Base-by-base conservation (phyloP, 2,888 invertebrate genomes). In the Chaetogeoica ovagalla region DNA sequence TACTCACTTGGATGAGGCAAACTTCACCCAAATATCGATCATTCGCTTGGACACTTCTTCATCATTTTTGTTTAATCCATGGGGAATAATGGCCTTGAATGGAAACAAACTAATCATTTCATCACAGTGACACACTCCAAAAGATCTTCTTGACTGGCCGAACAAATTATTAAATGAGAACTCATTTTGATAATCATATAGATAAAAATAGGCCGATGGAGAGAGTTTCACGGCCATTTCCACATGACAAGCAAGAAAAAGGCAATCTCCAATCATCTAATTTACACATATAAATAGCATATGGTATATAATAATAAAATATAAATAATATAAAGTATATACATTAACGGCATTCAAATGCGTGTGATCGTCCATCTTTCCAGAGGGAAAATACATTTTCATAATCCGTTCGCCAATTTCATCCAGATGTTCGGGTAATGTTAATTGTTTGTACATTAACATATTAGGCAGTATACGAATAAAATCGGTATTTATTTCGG, bases 81-180 rank as follows among this genome's bases (percentile, higher is more conserved):
- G 2, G n/a, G 76, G 68, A n/a, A 59, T 43, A 1, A 81, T 1
- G 19, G 6, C 59, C n/a, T 63, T 57, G 13, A 82, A 5, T 7
- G 76, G 48, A 17, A 82, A 82, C 30, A 82, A 52, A 21, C 73
- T 81, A 15, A 82, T 70, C 52, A 82, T n/a, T 30, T 82, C 82
- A 21, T 82, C 82, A 15, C 60, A 73, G 7, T 82, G 82, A 4
- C 59, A 23, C 1, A 81, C 82, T 17, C 82, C 82, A 1, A 73
- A 23, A 8, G 66, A 8, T 7, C 66, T 75, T 8, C 9, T 6
- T n/a, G 30, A 69, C 8, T 60, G 23, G 13, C 68, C 76, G n/a
- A 43, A 76, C 21, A 68, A 11, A 15, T 30, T 1, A 9, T 76
- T 76, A 9, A 76, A 69, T 19, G 68, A 39, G 8, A 76, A 30